Conservation (phyloP, 1,140 invertebrate genomes). For the Drosophila ananassae region DNA sequence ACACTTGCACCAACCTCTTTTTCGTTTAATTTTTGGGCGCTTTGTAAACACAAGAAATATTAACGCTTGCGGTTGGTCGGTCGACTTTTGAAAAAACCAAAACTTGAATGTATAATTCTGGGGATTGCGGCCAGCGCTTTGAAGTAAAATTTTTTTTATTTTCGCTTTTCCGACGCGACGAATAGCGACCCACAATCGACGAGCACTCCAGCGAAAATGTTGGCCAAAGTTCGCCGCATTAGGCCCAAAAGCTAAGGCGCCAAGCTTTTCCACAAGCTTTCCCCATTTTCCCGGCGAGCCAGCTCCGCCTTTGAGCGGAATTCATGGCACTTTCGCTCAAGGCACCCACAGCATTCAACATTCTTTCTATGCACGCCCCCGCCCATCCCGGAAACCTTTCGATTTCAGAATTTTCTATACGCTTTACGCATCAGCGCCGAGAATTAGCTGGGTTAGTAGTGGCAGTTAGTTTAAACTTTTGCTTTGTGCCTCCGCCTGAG, state of each 20-base stretch:
- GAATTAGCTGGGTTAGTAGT: conserved; percentile 65
- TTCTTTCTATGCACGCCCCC: conserved; percentile 18
- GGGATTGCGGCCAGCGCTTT: conserved; percentile 22
- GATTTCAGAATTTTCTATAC: not conserved
- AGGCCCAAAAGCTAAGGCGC: conserved; percentile 47
- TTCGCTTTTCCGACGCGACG: conserved; percentile 13
- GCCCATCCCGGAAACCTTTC: not conserved
- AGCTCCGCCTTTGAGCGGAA: conserved; percentile 18
- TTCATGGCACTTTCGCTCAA: conserved; percentile 22
- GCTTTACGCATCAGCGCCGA: conserved; percentile 57
- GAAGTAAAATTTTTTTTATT: conserved; percentile 41
- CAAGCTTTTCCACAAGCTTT: conserved; percentile 46
- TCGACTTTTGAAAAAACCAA: conserved; percentile 32
- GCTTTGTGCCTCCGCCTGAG: conserved; percentile 38
- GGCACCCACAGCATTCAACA: conserved; percentile 27
- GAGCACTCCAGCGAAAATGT: conserved; percentile 67
- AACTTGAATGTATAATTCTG: conserved; percentile 51
- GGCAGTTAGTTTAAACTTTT: conserved; percentile 37
- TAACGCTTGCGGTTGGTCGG: conserved; percentile 21
- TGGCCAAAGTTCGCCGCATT: conserved; percentile 46
- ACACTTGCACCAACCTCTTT: conserved; percentile 57
- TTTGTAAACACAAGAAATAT: conserved; percentile 54
- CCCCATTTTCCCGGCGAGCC: conserved; percentile 13
- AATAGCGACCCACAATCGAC: conserved; percentile 54
- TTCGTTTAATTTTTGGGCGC: conserved; percentile 15